Base-by-base conservation (phyloP, 2,113 vertebrate genomes). In the Leptocoma aspasia region DNA sequence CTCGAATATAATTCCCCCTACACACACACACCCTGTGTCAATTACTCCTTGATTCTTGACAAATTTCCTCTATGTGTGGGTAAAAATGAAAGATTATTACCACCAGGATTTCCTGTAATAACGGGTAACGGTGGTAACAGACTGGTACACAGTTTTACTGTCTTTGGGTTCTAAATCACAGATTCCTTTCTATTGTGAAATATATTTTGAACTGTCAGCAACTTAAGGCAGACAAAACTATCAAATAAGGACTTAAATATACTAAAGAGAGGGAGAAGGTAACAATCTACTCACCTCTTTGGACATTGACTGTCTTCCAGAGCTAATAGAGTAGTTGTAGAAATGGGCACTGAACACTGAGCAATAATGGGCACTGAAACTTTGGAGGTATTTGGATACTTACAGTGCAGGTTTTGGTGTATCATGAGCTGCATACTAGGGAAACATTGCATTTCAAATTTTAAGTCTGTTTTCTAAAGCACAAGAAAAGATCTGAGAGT, bases 1-100 rank as follows among this genome's bases (percentile, higher is more conserved):
- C 26, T 79, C 50, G 14, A 83, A 63, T n/a, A 27, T 19, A 10
- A 3, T 7, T 17, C 15, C 23, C 15, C 21, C 7, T 24, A 10
- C 3, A 1, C 3, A 12, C 5, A 23, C 18, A 18, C 2, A 1
- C 11, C 11, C 24, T n/a, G 14, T 60, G 63, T 47, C 45, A 75
- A 10, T 42, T 52, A 31, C 11, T 69, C 53, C 39, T 47, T 82
- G 49, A 75, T 75, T 85, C 63, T 76, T 71, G 30, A 54, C 54
- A 86, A 26, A 57, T 57, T 91, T 91, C 35, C 19, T 72, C 79
- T 60, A 3, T 50, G 27, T 64, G 7, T 44, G 20, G 10, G 15
- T 72, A 68, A 33, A 85, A 75, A 53, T 18, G 5, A 82, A 72
- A 68, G 24, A 49, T 22, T 42, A 54, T 10, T 54, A 78, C 44